phyloP scores from a whole-genome alignment of 2,113 vertebrate genomes.

The Pteruthius melanotis region DNA sequence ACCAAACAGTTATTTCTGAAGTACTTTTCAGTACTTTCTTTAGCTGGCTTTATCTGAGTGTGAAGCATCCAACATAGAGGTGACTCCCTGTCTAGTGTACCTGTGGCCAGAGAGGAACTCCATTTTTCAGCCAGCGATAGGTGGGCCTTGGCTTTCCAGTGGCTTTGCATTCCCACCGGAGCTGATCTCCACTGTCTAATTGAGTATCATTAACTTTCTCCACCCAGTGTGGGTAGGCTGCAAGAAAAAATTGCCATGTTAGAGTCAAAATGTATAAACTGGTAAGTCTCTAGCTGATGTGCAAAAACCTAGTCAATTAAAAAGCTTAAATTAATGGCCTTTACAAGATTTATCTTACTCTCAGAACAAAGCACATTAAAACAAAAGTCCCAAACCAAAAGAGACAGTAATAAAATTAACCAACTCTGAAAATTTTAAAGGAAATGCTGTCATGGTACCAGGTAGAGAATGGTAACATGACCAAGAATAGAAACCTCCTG shows the following conservation, averaged over 20 bases:
- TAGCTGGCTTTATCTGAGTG: background rate
- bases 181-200: conserved; percentile 89
- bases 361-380: background rate
- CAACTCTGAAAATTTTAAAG: background rate
- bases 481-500: background rate
- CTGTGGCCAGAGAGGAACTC: conserved; percentile 80
- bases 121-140: conserved; percentile 92
- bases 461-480: background rate
- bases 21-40: background rate
- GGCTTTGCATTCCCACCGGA: conserved; percentile 93
- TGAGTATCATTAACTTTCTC: conserved; percentile 93
- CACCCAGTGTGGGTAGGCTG: conserved; percentile 91
- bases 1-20: background rate
- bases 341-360: background rate
- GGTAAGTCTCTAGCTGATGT: background rate
- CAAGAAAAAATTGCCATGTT: background rate
- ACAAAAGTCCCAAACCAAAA: background rate
- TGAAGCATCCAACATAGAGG: background rate
- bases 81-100: conserved; percentile 63
- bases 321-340: background rate
- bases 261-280: background rate
- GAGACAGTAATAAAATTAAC: background rate
- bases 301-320: background rate
- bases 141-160: conserved; percentile 88
- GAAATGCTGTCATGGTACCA: background rate